These are phyloP conservation scores for Rhyacophila evoluta DNA, from an alignment of 2,888 invertebrate genomes.

Conservation along the genomic window DNA sequence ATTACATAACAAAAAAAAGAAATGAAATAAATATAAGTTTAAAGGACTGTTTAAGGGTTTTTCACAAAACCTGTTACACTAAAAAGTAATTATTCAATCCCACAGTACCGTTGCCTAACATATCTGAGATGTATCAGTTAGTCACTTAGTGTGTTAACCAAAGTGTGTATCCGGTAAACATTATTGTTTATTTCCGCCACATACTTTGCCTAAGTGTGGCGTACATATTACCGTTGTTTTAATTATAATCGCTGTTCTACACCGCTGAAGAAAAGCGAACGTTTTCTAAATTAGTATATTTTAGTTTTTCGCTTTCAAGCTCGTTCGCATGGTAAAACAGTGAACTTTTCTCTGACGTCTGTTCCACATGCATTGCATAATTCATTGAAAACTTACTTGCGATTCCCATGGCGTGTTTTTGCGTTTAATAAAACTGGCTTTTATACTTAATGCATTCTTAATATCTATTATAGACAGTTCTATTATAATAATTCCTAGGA, in stretches of 20 bases:
- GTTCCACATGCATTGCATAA: too few species aligned
- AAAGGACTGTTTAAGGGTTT: too few species aligned
- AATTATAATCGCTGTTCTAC: not conserved
- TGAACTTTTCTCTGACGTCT: not conserved
- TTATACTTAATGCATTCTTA: too few species aligned
- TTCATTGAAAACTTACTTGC: too few species aligned
- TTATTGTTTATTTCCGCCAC: not conserved
- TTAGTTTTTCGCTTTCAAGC: conserved; percentile 12
- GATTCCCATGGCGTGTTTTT: too few species aligned
- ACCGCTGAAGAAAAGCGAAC: not conserved
- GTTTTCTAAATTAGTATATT: not conserved
- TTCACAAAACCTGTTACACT: too few species aligned
- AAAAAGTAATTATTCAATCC: not conserved
- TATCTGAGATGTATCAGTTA: not conserved
- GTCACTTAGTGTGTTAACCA: conserved; percentile 5
- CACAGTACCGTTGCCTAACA: not conserved
- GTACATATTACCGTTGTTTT: conserved; percentile 15
- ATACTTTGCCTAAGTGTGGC: not conserved
- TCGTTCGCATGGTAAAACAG: not conserved
- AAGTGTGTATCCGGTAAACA: not conserved
- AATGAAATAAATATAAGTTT: too few species aligned
- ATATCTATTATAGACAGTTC: too few species aligned
- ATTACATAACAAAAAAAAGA: too few species aligned
- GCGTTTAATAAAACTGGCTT: too few species aligned
- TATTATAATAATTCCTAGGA: too few species aligned